Base-by-base conservation (phyloP, 2,113 vertebrate genomes). In the Pipra filicauda region DNA sequence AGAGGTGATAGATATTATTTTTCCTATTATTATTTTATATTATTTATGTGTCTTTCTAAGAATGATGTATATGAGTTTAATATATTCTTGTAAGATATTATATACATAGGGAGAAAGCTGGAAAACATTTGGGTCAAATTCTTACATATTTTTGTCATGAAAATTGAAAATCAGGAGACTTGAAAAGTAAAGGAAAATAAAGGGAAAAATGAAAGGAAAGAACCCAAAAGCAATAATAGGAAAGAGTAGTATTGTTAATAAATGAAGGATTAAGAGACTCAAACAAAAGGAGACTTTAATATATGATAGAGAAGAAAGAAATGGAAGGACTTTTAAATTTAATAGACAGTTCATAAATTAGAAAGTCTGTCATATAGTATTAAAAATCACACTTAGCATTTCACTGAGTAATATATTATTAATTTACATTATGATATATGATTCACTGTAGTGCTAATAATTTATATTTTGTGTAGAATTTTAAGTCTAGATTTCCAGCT, bases 341-440 rank as follows among this genome's bases (percentile, higher is more conserved):
- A 96, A 97, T 93, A 94, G 91, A 91, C 71, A 94, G 88, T 93
- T 96, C 91, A 96, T 95, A 97, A 96, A 97, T 96, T 94, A 94
- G 89, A 90, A 94, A 95, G 90, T 91, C 72, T 95, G 95, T 95
- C 93, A 92, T 77, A 93, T 84, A 74, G 88, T 88, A 96, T 96
- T 96, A 96, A 96, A 96, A 93, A 95, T 95, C 85, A 93, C 95
- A 94, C 95, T 96, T 95, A 96, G 92, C 57, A 91, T 97, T 96
- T 97, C 79, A 92, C 65, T 75, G 66, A 75, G 84, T 78, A 86
- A 96, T 97, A 93, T 84, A 96, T 96, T 95, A 94, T 96, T 96
- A 95, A 97, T 96, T 88, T 93, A 84, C 90, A 52, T 95, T 93
- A 88, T 92, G 95, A 95, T 94, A 96, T 95, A 92, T 94, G 95